Evolutionary conservation across 2,888 invertebrate species (phyloP).

Genomic region (Netelia virgata): DNA sequence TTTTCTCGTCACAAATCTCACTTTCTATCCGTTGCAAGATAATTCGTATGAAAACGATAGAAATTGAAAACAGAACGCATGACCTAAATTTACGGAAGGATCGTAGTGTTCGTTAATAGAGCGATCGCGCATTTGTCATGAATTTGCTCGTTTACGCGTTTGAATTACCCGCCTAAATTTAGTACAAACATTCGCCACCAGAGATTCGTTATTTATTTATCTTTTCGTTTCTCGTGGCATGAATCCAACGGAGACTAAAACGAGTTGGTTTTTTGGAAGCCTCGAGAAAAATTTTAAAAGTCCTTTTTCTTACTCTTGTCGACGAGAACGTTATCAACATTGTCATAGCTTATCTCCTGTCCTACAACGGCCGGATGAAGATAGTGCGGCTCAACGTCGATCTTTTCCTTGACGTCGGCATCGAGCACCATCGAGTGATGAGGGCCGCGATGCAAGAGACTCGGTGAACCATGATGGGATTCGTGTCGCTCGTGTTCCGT

Average conservation of each 20-base stretch:
- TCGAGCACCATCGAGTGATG: slow-evolving; percentile 87
- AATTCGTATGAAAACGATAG: background rate
- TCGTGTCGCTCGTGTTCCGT: slow-evolving; percentile 74
- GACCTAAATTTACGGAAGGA: background rate
- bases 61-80: slow-evolving; percentile 9
- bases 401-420: slow-evolving; percentile 86
- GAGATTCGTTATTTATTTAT: background rate
- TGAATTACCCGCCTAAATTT: background rate
- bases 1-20: background rate
- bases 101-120: background rate
- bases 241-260: slow-evolving; percentile 41
- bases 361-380: slow-evolving; percentile 88
- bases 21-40: slow-evolving; percentile 17
- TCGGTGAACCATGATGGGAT: slow-evolving; percentile 77
- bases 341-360: slow-evolving; percentile 86
- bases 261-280: background rate
- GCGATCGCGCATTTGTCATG: background rate
- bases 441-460: slow-evolving; percentile 86
- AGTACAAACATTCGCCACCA: slow-evolving; percentile 13
- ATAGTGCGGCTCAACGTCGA: slow-evolving; percentile 87
- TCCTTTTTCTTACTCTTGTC: slow-evolving; percentile 83
- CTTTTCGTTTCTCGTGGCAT: slow-evolving; percentile 15
- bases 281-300: slow-evolving; percentile 71
- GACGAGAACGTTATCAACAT: slow-evolving; percentile 78
- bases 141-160: background rate